Base-by-base conservation (phyloP, 2,797 vertebrate genomes). In the Crenichthys baileyi region DNA sequence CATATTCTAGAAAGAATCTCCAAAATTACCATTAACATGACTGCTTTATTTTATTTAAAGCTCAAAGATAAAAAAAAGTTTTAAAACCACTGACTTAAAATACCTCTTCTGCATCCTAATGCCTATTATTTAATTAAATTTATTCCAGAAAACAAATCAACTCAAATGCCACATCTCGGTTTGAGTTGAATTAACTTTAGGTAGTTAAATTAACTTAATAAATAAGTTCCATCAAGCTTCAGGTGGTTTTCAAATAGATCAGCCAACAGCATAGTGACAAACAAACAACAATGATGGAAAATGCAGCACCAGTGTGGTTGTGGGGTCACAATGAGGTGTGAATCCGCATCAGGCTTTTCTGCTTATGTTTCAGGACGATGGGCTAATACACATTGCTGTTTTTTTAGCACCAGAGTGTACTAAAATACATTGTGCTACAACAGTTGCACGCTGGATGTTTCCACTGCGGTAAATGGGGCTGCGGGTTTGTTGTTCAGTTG, bases 251-350 rank as follows among this genome's bases (percentile, higher is more conserved):
- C 3, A 0, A 63, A 22, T 1, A 5, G 36, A 44, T 18, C 53
- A 44, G 0, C 8, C 48, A 24, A 67, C 39, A 41, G 53, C 51
- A 41, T 3, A 8, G 22, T 13, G 29, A 53, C 70, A 82, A 75
- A 53, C 72, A 44, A 13, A 56, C 44, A 39, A 16, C 29, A 41
- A 58, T 2, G 9, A 73, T 60, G 84, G 77, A 84, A 88, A 81
- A 65, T 70, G 71, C 7, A 71, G 53, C 65, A n/a, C 48, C 48
- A 12, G 29, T 81, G 81, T 77, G 79, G 79, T 48, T 55, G 36
- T 44, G 60, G 41, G 82, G 78, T 80, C 50, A 75, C 26, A 72
- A 5, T 26, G 51, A 84, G 72, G 81, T 76, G 78, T 83, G 41
- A 83, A 46, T 31, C 36, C 18, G 0, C 0, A 70, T 29, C 9